Percentiles rank a stretch among this genome's conserved stretches.
Evolutionary conservation across 2,113 vertebrate genomes (phyloP).

Genomic region (Dipodomys ordii): DNA sequence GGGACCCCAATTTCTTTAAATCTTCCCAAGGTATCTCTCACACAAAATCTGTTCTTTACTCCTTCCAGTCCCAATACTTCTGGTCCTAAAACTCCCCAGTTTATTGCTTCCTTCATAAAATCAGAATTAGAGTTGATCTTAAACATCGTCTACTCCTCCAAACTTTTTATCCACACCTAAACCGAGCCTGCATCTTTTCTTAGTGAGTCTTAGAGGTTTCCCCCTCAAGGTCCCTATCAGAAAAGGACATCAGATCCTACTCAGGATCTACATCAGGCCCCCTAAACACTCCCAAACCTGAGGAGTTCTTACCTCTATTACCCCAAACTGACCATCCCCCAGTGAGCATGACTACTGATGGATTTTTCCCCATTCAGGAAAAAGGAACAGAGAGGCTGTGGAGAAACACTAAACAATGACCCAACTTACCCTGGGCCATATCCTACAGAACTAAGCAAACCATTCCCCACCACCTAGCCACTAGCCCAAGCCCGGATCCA

Average conservation of each 20-base stretch:
- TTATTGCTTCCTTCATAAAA: conserved; percentile 41
- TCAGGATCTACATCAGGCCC: too few relatives aligned
- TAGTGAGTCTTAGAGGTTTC: neutral
- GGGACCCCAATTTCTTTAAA: neutral
- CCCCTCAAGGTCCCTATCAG: neutral
- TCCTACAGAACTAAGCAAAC: neutral
- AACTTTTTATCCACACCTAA: neutral
- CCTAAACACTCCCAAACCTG: neutral
- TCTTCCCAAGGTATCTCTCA: neutral
- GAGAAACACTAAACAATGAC: neutral
- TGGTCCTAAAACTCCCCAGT: neutral
- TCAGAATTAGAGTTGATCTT: neutral
- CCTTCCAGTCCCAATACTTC: neutral
- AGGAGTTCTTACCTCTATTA: neutral
- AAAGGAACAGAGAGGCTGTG: neutral
- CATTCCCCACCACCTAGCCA: neutral
- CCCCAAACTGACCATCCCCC: conserved; percentile 34
- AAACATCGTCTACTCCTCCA: neutral
- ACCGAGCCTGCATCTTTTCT: neutral
- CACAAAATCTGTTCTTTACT: neutral
- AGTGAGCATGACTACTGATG: conserved; percentile 9
- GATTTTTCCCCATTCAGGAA: neutral
- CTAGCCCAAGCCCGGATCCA: neutral
- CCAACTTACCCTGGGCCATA: neutral
- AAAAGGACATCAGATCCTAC: neutral